Evolutionary conservation across 2,888 invertebrate species (phyloP).

Genomic region (Dorcus parallelipipedus): DNA sequence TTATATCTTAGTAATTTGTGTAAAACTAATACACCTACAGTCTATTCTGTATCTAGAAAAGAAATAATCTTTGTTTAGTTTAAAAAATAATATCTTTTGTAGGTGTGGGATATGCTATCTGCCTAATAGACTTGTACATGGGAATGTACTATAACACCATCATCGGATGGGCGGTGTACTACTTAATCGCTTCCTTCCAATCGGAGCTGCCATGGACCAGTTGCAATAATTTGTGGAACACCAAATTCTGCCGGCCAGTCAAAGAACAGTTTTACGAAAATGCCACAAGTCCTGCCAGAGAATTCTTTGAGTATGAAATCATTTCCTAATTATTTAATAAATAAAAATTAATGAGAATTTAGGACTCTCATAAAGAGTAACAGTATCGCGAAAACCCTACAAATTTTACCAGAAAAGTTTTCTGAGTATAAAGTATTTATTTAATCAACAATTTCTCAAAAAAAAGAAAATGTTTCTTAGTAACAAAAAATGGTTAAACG

Average conservation of each 20-base stretch:
- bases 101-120: conserved; percentile 96
- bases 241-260: conserved; percentile 68
- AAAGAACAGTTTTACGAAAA: conserved; percentile 48
- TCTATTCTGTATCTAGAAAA: too few relatives aligned
- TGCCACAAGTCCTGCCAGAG: conserved; percentile 76
- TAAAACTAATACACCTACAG: too few relatives aligned
- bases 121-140: conserved; percentile 92
- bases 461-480: too few relatives aligned
- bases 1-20: too few relatives aligned
- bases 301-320: conserved; percentile 77
- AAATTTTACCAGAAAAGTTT: too few relatives aligned
- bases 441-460: too few relatives aligned
- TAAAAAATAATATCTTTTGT: conserved; percentile 28
- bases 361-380: background rate
- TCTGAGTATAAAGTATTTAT: too few relatives aligned
- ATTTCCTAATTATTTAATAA: too few relatives aligned
- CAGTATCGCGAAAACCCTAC: too few relatives aligned
- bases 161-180: conserved; percentile 94
- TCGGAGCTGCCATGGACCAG: conserved; percentile 82
- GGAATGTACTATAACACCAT: conserved; percentile 98
- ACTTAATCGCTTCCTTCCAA: conserved; percentile 79
- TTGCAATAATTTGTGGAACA: conserved; percentile 86
- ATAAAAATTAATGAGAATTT: background rate
- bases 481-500: too few relatives aligned
- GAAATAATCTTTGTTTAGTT: background rate